A percentile compares a stretch with the other conserved stretches of the same genome.
phyloP scores from a whole-genome alignment of 2,113 vertebrate species.

The Nothoprocta perdicaria region DNA sequence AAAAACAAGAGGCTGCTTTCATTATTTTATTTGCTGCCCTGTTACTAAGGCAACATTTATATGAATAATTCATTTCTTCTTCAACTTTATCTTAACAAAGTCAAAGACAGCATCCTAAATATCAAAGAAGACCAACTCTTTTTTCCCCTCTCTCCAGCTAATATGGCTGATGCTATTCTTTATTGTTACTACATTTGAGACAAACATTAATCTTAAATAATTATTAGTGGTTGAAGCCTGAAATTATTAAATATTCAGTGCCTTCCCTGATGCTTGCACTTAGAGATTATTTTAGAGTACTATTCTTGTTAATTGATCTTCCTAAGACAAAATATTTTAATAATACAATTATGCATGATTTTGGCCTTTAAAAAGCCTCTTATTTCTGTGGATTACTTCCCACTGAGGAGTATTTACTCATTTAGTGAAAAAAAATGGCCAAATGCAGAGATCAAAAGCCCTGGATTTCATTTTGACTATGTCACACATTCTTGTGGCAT shows the following conservation, averaged over 20 bases:
- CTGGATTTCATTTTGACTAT: conserved; percentile 46
- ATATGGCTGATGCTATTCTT: conserved; percentile 50
- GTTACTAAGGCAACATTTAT: conserved; percentile 77
- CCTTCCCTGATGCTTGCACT: conserved; percentile 30
- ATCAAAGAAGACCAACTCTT: conserved; percentile 73
- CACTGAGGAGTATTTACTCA: neutral
- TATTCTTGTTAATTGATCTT: conserved; percentile 63
- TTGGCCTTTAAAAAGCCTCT: neutral
- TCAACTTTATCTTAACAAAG: conserved; percentile 79
- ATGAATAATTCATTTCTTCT: conserved; percentile 81
- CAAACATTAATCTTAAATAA: conserved; percentile 37
- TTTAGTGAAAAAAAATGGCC: conserved; percentile 53
- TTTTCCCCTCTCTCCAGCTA: conserved; percentile 44
- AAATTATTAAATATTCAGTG: conserved; percentile 61
- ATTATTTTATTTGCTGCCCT: conserved; percentile 79
- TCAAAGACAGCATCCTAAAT: conserved; percentile 77
- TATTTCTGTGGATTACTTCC: neutral
- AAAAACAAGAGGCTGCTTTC: conserved; percentile 70
- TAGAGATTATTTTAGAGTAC: conserved; percentile 40
- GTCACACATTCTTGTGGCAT: neutral
- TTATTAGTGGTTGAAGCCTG: conserved; percentile 58
- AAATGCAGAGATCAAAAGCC: neutral
- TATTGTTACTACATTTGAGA: conserved; percentile 54
- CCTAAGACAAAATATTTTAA: conserved; percentile 39
- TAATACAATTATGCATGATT: conserved; percentile 23